Conservation (phyloP, 2,888 invertebrate genomes). For the Hypselothyrea guttata region DNA sequence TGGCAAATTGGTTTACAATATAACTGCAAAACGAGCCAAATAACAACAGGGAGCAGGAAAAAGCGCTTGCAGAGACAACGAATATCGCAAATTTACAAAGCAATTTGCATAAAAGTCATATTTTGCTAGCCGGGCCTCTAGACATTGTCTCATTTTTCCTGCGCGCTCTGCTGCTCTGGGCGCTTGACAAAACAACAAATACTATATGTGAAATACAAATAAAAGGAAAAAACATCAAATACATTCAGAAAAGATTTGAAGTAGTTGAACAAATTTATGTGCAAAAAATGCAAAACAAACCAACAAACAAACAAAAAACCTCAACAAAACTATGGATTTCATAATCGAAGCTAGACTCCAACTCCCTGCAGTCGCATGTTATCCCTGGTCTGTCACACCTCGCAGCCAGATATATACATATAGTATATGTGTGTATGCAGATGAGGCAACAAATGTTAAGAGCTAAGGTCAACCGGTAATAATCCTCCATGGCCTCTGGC, state of each 20-base stretch:
- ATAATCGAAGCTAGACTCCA: slow-evolving; percentile 54
- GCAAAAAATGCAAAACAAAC: slow-evolving; percentile 64
- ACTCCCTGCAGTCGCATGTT: not conserved
- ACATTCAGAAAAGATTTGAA: not conserved
- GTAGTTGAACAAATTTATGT: slow-evolving; percentile 61
- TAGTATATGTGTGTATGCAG: slow-evolving; percentile 60
- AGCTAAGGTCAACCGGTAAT: slow-evolving; percentile 69
- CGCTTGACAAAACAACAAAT: slow-evolving; percentile 16
- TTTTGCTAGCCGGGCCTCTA: slow-evolving; percentile 60
- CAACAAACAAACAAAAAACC: slow-evolving; percentile 25
- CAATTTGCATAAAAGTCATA: slow-evolving; percentile 76
- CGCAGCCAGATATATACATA: slow-evolving; percentile 8
- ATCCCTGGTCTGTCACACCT: not conserved
- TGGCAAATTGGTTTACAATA: slow-evolving; percentile 73
- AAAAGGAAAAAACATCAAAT: slow-evolving; percentile 4
- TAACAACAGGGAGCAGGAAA: slow-evolving; percentile 45
- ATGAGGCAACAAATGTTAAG: slow-evolving; percentile 59
- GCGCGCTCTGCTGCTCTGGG: slow-evolving; percentile 38
- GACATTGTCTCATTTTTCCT: slow-evolving; percentile 45
- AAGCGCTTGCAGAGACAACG: slow-evolving; percentile 33
- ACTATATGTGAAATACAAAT: not conserved
- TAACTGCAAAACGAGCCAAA: slow-evolving; percentile 54
- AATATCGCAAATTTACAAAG: slow-evolving; percentile 65
- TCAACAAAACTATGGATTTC: slow-evolving; percentile 47
- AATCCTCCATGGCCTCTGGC: slow-evolving; percentile 51